Conservation (phyloP, 2,113 vertebrate genomes). For the Oreochromis niloticus region DNA sequence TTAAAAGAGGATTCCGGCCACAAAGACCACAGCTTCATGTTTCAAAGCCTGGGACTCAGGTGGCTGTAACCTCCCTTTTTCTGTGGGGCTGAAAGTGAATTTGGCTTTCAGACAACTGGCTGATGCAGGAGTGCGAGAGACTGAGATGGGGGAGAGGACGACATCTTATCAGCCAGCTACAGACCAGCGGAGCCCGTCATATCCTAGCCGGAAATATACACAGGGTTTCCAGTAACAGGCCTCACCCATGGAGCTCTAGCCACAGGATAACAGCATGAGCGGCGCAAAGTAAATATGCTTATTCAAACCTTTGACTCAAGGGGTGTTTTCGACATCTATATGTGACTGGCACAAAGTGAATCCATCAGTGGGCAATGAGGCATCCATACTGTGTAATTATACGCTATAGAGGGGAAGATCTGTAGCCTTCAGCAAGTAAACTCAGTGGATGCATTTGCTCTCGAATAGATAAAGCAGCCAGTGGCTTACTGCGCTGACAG, state of each 20-base stretch:
- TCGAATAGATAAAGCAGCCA: not conserved
- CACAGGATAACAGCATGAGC: conserved; percentile 40
- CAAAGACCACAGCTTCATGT: conserved; percentile 57
- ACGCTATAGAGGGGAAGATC: not conserved
- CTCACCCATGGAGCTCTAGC: conserved; percentile 74
- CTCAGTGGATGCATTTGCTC: not conserved
- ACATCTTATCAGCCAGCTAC: conserved; percentile 90
- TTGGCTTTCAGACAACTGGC: conserved; percentile 79
- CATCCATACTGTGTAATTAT: conserved; percentile 26
- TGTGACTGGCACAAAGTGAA: conserved; percentile 8
- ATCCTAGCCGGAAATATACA: conserved; percentile 80
- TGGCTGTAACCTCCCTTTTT: conserved; percentile 64
- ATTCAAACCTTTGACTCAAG: not conserved
- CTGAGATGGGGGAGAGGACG: conserved; percentile 73
- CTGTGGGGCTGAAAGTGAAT: conserved; percentile 66
- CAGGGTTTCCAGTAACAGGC: conserved; percentile 79
- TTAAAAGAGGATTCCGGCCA: conserved; percentile 62
- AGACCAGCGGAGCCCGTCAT: conserved; percentile 81
- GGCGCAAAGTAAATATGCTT: conserved; percentile 20
- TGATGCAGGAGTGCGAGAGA: conserved; percentile 70
- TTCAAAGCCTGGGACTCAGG: conserved; percentile 60
- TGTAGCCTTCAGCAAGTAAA: not conserved
- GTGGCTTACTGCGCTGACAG: not conserved
- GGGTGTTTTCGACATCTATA: not conserved
- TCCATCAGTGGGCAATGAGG: conserved; percentile 13